phyloP scores from a whole-genome alignment of 2,113 vertebrate genomes.

The Perca schrenkii region DNA sequence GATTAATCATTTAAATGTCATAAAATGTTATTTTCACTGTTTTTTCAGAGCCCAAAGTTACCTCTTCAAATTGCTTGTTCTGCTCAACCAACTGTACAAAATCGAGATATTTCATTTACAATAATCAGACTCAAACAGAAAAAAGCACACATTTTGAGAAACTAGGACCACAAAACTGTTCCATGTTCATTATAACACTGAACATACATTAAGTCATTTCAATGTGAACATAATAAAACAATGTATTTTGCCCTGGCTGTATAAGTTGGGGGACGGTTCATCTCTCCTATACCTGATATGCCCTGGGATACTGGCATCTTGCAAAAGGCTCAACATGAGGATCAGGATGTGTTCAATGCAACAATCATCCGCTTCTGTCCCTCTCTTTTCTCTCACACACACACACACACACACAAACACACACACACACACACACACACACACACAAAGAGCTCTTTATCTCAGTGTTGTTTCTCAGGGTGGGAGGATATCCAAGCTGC shows the following conservation, averaged over 20 bases:
- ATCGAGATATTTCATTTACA: not conserved
- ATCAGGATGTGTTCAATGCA: constrained; percentile 72
- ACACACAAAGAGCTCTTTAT: constrained; percentile 84
- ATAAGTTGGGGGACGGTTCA: not conserved
- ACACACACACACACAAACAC: constrained; percentile 52
- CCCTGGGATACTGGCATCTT: constrained; percentile 63
- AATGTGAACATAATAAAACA: not conserved
- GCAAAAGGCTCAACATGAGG: constrained; percentile 69
- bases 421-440: constrained; percentile 75
- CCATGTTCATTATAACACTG: not conserved
- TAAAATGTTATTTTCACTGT: too few relatives aligned
- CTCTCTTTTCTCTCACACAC: constrained; percentile 43
- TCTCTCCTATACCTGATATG: constrained; percentile 17
- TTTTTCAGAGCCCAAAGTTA: not conserved
- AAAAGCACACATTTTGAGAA: not conserved
- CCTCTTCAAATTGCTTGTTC: not conserved
- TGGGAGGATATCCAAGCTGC: constrained; percentile 70
- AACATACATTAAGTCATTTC: not conserved
- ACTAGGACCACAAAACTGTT: not conserved
- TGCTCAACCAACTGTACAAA: not conserved
- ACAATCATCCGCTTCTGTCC: constrained; percentile 71
- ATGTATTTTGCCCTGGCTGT: not conserved
- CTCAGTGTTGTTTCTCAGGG: constrained; percentile 73
- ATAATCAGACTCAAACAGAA: not conserved
- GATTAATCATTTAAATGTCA: not conserved